These are phyloP conservation scores for Pseudanteris insignis DNA, from an alignment of 2,888 invertebrate genomes.

Conservation along the genomic window DNA sequence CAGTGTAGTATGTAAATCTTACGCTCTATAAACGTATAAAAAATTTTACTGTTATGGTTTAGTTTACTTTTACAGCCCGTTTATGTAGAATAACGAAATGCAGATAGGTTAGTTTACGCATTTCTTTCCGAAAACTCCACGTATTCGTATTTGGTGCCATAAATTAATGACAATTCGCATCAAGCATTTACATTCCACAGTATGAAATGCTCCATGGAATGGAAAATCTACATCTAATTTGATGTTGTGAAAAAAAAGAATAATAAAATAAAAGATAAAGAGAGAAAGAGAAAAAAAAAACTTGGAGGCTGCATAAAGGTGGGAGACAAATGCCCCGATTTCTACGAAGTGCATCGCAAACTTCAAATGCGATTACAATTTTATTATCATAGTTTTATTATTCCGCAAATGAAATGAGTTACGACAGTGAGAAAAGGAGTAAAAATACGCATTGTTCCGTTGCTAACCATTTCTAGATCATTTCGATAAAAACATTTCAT, in stretches of 20 bases:
- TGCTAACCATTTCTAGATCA: constrained; percentile 44
- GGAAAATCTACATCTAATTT: constrained; percentile 32
- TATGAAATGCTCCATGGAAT: constrained; percentile 31
- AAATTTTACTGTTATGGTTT: too few relatives aligned
- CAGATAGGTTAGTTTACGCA: too few relatives aligned
- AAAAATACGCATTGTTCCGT: constrained; percentile 42
- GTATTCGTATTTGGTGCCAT: too few relatives aligned
- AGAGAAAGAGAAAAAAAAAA: constrained; percentile 1
- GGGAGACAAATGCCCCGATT: constrained; percentile 12
- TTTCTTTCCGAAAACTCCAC: too few relatives aligned
- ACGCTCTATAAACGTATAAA: too few relatives aligned
- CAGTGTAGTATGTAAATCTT: too few relatives aligned
- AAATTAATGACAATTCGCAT: constrained; percentile 20
- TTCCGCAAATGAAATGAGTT: constrained; percentile 46
- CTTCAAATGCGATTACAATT: constrained; percentile 41
- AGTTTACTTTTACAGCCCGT: too few relatives aligned
- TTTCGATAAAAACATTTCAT: constrained; percentile 45
- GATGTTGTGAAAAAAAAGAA: constrained; percentile 19
- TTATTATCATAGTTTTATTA: constrained; percentile 46
- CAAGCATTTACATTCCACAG: constrained; percentile 22
- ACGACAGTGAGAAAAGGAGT: constrained; percentile 45
- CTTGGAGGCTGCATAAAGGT: neutral
- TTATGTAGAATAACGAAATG: too few relatives aligned
- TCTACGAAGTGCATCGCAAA: constrained; percentile 36
- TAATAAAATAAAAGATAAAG: too few relatives aligned